phyloP scores from a whole-genome alignment of 2,888 invertebrate species.

The Stenurella melanura region DNA sequence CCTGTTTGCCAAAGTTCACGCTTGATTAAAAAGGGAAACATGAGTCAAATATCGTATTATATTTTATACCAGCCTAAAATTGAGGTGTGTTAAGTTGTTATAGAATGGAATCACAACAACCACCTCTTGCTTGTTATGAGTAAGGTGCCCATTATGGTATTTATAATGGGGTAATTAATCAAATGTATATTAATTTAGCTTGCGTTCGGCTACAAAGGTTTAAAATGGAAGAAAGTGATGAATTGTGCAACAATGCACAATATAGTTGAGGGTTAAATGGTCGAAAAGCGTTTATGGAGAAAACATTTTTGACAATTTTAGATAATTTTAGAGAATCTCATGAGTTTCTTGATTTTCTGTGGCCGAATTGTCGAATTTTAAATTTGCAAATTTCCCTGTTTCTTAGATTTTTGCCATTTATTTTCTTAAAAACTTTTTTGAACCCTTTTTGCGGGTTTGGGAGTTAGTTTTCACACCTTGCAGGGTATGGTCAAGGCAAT shows the following conservation, averaged over 20 bases:
- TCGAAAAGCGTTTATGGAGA: too few species aligned
- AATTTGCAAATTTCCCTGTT: too few species aligned
- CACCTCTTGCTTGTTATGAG: conserved; percentile 5
- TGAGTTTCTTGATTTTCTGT: too few species aligned
- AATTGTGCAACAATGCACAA: conserved; percentile 25
- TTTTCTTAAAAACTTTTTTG: too few species aligned
- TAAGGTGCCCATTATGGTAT: conserved; percentile 20
- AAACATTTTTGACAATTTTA: too few species aligned
- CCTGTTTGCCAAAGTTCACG: conserved; percentile 1
- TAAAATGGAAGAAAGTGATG: conserved; percentile 34
- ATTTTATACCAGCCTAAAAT: conserved; percentile 14
- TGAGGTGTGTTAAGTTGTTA: conserved; percentile 32
- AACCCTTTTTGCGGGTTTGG: too few species aligned
- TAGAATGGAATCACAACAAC: conserved; percentile 31
- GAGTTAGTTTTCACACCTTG: too few species aligned
- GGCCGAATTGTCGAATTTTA: too few species aligned
- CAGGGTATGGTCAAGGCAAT: too few species aligned
- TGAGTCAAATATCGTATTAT: conserved; percentile 28
- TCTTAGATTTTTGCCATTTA: too few species aligned
- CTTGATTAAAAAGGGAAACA: conserved; percentile 26
- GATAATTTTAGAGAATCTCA: too few species aligned
- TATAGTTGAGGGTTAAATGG: too few species aligned
- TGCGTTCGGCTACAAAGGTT: conserved; percentile 24
- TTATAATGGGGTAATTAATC: conserved; percentile 38
- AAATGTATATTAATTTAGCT: conserved; percentile 31